Percentiles rank a stretch among this genome's conserved stretches.
Evolutionary conservation across 35 echinoderm and acorn worm genomes (phyloP).

Genomic region (Acanthaster planci): DNA sequence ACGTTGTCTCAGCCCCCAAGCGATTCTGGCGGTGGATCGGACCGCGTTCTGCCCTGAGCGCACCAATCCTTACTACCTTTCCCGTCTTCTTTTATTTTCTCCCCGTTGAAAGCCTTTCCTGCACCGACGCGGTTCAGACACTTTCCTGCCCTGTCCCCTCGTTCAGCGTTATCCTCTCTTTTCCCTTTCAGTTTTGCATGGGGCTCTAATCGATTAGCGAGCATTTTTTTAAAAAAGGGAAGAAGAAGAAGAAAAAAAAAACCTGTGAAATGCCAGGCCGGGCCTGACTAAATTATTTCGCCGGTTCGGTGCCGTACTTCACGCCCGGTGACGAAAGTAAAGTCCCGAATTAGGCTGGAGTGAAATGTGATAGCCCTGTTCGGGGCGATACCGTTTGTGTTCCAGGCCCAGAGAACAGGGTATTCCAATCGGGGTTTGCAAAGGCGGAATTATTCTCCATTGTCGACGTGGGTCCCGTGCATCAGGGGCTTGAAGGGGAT

Average conservation of each 20-base stretch:
- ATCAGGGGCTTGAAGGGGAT: constrained; percentile 1
- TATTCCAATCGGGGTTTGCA: not conserved
- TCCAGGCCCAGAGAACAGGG: not conserved
- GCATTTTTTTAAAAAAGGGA: too few relatives aligned
- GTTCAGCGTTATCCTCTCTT: not conserved
- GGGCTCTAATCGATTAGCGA: constrained; percentile 2
- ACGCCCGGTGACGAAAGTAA: not conserved
- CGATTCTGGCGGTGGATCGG: constrained; percentile 14
- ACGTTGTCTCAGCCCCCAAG: not conserved
- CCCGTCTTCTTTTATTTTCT: constrained; percentile 4
- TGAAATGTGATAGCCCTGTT: constrained; percentile 16
- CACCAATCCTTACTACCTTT: not conserved
- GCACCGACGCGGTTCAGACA: not conserved
- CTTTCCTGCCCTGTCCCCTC: not conserved
- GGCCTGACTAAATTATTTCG: not conserved
- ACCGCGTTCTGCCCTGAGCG: constrained; percentile 1
- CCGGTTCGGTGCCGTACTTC: not conserved
- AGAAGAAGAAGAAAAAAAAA: not conserved
- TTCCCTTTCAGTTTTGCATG: not conserved
- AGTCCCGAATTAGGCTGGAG: not conserved
- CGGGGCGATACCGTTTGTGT: constrained; percentile 22
- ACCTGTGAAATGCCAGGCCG: not conserved
- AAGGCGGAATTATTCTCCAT: not conserved
- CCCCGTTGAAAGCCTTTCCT: constrained; percentile 13
- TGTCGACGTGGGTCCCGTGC: not conserved